Base-by-base conservation (phyloP, 2,113 vertebrate species). In the Suricata suricatta region DNA sequence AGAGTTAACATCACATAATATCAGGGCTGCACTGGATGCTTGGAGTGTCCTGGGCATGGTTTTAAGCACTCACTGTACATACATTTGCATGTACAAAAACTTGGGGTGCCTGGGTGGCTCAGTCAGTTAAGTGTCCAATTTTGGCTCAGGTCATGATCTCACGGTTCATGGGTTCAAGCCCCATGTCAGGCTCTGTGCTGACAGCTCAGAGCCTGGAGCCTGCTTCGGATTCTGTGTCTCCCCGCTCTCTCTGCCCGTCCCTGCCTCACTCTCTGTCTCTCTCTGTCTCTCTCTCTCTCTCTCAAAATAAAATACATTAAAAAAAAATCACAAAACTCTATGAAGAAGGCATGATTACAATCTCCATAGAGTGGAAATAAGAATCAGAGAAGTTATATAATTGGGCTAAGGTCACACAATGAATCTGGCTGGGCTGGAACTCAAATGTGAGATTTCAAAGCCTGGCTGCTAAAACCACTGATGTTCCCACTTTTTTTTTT, bases 361-460 rank as follows among this genome's bases (percentile, higher is more conserved):
- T 57, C 29, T 57, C 57, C n/a, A 82, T 13, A 76, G 21, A 38
- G 47, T 15, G 21, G 44, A 71, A 66, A 71, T 57, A 25, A 69
- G 11, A 4, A 88, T 41, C 69, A 84, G 63, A 66, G 79, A 57
- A 68, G 35, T 60, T 44, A 79, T 31, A n/a, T 74, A 50, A 77
- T 17, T 15, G 80, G 54, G 27, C 50, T n/a, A 31, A 47, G 54
- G 38, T 44, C 47, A 83, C 63, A 76, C 31, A 57, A 72, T 0
- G 4, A 79, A 29, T 72, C 47, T 7, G 64, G 60, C 41, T 27
- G n/a, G n/a, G n/a, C 10, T 60, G 47, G 41, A 66, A 71, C 19
- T 41, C 60, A n/a, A 88, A 50, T 1, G 13, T 50, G 72, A 86
- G 83, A 57, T 41, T 91, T 93, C 60, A 93, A 82, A 95, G 79